Evolutionary conservation across 2,888 invertebrate genomes (phyloP), one percentile per base, ranked within the genome.

Genomic region (Coleophora flavipennella): DNA sequence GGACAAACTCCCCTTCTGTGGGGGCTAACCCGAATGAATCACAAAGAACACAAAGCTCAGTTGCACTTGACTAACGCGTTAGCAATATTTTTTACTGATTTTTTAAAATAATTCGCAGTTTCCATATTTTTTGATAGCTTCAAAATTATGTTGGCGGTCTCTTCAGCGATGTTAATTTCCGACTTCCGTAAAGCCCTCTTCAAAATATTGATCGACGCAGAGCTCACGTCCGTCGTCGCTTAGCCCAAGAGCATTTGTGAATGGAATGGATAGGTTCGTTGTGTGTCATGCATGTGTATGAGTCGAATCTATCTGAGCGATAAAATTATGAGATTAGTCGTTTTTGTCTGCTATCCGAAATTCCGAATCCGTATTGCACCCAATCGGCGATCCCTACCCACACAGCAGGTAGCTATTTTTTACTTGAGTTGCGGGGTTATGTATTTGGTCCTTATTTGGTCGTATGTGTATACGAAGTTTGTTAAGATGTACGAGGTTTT

Each of bases 1-100:
- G 80, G 72, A 79, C 71, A 75, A 77, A 75, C 80, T 83, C 83
- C 81, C 83, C 84, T 83, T 80, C 79, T 66, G n/a, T n/a, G 63
- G 62, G 76, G 74, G 75, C 71, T 77, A 76, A 73, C 70, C 68
- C 75, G 64, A 63, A 79, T 81, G 79, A 81, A 80, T 84, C 83
- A 83, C 78, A 59, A 70, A 72, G 64, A 67, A 67, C 66, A 74
- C 64, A 57, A 59, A 68, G 62, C 62, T 60, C 62, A 63, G 57
- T 62, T 53, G 57, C 59, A 61, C 54, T 62, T 20, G 20, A 4
- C 20, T 20, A 20, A 20, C 20, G 20, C 20, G 20, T 20, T 20
- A 3, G 6, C 20, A 4, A 4, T 3, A 4, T 20, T 20, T 20
- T 20, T 20, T 20, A 20, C 3, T 4, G 3, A 20, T 20, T 20